Base-by-base conservation (phyloP, 2,113 vertebrate species). In the Aptenodytes patagonicus region DNA sequence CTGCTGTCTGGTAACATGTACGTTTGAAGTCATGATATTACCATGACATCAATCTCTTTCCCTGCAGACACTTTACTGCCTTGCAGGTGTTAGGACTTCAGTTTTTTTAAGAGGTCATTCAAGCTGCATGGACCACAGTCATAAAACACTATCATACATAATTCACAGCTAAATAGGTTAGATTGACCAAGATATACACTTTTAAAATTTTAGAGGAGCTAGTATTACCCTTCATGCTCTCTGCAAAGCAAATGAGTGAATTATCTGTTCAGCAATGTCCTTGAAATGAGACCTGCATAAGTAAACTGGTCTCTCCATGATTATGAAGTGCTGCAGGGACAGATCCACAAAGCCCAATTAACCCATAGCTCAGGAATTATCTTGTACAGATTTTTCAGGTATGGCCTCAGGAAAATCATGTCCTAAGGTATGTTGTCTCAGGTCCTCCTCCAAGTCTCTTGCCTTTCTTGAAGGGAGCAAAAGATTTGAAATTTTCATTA, bases 81-180 rank as follows among this genome's bases (percentile, higher is more conserved):
- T 47, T 18, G 34, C 57, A 28, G 21, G 20, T 44, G 61, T 20
- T 66, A 57, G 82, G 61, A 19, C n/a, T 19, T 46, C 4, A 40
- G 26, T 1, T 11, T 47, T 47, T 42, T 15, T 29, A 68, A 57
- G 77, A 25, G 58, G 40, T 2, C 28, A 11, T 5, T 40, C 17
- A 40, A 38, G 44, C 42, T 28, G 83, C 57, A 64, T 0, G 17
- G n/a, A 60, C 47, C n/a, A 34, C 3, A 1, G 28, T 25, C 51
- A 24, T 0, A 51, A 70, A 46, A 12, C 6, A 3, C 17, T 6
- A 26, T 4, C 47, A 29, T 1, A 10, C 13, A 5, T 5, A 71
- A n/a, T 2, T 52, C 34, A 34, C 32, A 69, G 20, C 3, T 6
- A 3, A 34, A 14, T 3, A 15, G 58, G 2, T n/a, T 18, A 40